Evolutionary conservation across 2,113 vertebrate species (phyloP).

Genomic region (Indicator indicator): DNA sequence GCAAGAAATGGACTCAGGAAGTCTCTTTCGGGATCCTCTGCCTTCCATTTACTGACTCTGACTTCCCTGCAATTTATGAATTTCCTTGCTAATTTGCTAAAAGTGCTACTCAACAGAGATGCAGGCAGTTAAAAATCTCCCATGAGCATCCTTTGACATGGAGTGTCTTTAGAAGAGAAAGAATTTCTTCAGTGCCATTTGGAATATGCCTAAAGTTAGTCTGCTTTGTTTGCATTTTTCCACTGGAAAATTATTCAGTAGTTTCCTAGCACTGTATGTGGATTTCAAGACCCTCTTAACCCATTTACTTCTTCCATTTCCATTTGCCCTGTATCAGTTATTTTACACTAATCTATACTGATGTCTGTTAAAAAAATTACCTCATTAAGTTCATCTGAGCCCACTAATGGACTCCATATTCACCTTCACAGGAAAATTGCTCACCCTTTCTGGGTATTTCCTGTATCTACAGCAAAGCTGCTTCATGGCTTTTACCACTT

Average conservation of each 20-base stretch:
- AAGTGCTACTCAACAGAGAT: slow-evolving; percentile 16
- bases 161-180: neutral
- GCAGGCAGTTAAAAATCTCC: slow-evolving; percentile 6
- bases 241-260: neutral
- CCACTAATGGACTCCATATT: neutral
- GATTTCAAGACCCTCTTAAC: neutral
- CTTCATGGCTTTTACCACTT: neutral
- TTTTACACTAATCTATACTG: neutral
- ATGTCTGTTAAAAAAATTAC: neutral
- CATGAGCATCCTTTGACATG: neutral
- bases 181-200: neutral
- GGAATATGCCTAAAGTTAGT: neutral
- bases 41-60: neutral
- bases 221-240: slow-evolving; percentile 7
- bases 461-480: neutral
- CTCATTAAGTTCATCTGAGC: neutral
- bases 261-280: neutral
- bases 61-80: neutral
- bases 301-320: neutral
- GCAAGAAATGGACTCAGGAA: neutral
- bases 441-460: neutral
- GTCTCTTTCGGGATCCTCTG: neutral
- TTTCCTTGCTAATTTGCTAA: slow-evolving; percentile 8
- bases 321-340: neutral
- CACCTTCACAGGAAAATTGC: neutral